phyloP scores from a whole-genome alignment of 1,140 invertebrate species.

The Drosophila sechellia region DNA sequence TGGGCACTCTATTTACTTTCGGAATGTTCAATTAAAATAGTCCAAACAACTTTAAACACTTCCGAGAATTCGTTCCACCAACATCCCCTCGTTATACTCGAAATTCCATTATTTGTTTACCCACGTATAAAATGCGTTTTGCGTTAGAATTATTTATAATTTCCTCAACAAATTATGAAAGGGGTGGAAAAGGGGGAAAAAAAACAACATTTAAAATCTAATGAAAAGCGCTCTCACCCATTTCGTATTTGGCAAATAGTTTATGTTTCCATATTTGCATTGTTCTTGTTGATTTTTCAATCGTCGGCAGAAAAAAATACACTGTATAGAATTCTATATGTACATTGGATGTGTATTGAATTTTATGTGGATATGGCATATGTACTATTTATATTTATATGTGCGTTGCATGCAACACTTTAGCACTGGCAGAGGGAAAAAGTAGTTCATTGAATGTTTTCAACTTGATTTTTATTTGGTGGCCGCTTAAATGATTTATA shows the following conservation, averaged over 20 bases:
- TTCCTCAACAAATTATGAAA: conserved; percentile 41
- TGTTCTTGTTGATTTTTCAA: conserved; percentile 36
- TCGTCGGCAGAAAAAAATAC: conserved; percentile 6
- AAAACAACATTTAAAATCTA: conserved; percentile 12
- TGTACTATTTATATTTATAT: conserved; percentile 32
- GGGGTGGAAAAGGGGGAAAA: neutral
- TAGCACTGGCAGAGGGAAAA: conserved; percentile 43
- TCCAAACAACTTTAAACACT: neutral
- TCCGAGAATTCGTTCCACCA: neutral
- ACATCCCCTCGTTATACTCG: neutral
- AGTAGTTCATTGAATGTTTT: conserved; percentile 83
- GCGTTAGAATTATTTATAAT: conserved; percentile 36
- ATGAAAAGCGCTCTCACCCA: conserved; percentile 4
- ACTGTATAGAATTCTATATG: conserved; percentile 46
- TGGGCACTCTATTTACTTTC: neutral
- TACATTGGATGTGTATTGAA: conserved; percentile 23
- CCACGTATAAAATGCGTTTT: conserved; percentile 21
- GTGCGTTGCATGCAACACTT: conserved; percentile 54
- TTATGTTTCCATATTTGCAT: conserved; percentile 54
- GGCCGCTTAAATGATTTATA: conserved; percentile 81
- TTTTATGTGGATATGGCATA: conserved; percentile 48
- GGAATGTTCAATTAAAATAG: neutral
- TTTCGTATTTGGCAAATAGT: conserved; percentile 44
- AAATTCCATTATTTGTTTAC: conserved; percentile 31
- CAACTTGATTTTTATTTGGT: conserved; percentile 81